A percentile compares a stretch with the other conserved stretches of the same genome.
Conservation (phyloP, 2,888 invertebrate species). For the Cheilosia variabilis region DNA sequence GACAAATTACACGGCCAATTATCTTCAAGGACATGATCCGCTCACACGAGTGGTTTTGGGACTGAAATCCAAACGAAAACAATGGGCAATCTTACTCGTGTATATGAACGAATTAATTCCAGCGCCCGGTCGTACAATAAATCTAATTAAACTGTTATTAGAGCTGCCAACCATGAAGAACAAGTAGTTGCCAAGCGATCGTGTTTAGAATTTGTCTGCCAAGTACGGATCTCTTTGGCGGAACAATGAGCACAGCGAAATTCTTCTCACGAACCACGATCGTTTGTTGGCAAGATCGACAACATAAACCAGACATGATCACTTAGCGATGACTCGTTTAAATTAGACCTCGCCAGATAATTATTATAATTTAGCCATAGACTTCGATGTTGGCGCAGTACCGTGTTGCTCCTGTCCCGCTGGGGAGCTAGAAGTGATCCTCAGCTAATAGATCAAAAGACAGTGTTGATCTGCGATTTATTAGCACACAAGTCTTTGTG, state of each 20-base stretch:
- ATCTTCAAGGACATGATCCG: conserved; percentile 43
- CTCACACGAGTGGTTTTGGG: conserved; percentile 39
- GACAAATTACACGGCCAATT: conserved; percentile 2
- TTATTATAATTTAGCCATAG: conserved; percentile 53
- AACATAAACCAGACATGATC: conserved; percentile 30
- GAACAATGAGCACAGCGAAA: conserved; percentile 30
- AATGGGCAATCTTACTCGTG: conserved; percentile 49
- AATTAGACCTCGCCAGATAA: conserved; percentile 56
- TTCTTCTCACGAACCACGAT: conserved; percentile 64
- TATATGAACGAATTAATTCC: conserved; percentile 30
- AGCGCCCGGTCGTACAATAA: conserved; percentile 44
- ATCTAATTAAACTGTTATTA: conserved; percentile 62
- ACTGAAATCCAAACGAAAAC: conserved; percentile 25
- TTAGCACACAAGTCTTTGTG: conserved; percentile 3
- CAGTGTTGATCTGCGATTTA: conserved; percentile 17
- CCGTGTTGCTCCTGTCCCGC: background rate
- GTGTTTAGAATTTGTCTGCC: conserved; percentile 67
- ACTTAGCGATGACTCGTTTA: conserved; percentile 51
- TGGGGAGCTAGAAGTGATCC: conserved; percentile 29
- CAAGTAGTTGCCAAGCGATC: conserved; percentile 26
- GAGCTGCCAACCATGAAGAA: conserved; percentile 42
- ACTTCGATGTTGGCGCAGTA: conserved; percentile 32
- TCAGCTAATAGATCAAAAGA: conserved; percentile 33
- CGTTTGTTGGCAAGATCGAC: conserved; percentile 35
- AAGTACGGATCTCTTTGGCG: conserved; percentile 44